phyloP scores from a whole-genome alignment of 2,797 vertebrate genomes.

The Selene dorsalis region DNA sequence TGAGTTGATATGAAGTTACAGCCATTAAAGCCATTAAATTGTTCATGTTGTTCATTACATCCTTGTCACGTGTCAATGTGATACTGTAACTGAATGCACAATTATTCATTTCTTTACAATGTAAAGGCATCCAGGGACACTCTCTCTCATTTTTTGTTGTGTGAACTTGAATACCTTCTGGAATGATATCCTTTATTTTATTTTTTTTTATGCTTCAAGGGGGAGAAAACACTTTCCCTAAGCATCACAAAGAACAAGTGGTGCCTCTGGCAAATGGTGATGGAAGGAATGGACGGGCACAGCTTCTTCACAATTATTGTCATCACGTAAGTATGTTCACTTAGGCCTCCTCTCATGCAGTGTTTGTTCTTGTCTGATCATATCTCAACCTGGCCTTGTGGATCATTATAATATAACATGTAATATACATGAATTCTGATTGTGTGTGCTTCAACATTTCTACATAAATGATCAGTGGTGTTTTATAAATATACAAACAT shows the following conservation, averaged over 20 bases:
- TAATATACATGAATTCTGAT: not conserved
- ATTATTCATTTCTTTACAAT: not conserved
- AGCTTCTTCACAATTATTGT: not conserved
- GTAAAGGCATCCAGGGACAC: not conserved
- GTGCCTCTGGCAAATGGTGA: conserved; percentile 5
- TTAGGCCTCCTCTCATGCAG: not conserved
- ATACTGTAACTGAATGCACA: not conserved
- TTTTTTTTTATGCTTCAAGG: not conserved
- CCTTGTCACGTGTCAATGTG: not conserved
- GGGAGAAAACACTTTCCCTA: not conserved
- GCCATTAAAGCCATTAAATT: too few relatives aligned
- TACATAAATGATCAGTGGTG: not conserved
- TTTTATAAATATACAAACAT: not conserved
- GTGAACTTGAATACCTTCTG: not conserved
- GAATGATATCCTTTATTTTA: not conserved
- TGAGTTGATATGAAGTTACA: not conserved
- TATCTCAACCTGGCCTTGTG: not conserved
- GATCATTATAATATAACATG: not conserved
- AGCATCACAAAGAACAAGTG: conserved; percentile 3
- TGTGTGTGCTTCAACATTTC: not conserved
- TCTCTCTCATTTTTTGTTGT: not conserved
- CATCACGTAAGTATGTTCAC: not conserved
- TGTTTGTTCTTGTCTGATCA: not conserved
- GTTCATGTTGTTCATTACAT: not conserved
- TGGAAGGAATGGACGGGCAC: conserved; percentile 2